These are phyloP conservation scores for Agonopterix alstromeriana DNA, from an alignment of 2,888 invertebrate genomes.

Conservation along the genomic window DNA sequence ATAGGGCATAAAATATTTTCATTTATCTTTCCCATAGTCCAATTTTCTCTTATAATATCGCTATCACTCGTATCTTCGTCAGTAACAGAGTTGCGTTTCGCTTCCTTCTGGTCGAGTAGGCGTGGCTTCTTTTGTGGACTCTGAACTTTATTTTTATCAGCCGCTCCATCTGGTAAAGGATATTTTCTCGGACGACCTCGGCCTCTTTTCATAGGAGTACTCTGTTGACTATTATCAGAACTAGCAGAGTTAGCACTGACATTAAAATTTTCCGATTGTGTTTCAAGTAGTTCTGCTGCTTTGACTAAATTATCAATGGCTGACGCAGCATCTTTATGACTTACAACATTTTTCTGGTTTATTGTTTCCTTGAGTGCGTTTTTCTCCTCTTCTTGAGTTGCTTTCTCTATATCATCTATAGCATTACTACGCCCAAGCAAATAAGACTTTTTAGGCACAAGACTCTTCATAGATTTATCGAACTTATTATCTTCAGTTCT, in stretches of 20 bases:
- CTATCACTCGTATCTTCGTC: slow-evolving; percentile 38
- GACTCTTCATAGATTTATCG: slow-evolving; percentile 43
- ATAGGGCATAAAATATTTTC: slow-evolving; percentile 71
- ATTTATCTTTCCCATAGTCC: slow-evolving; percentile 74
- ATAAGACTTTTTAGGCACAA: slow-evolving; percentile 61
- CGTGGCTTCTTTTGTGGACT: slow-evolving; percentile 58
- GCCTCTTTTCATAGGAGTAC: slow-evolving; percentile 57
- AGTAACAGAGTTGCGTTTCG: slow-evolving; percentile 31
- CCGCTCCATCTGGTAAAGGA: slow-evolving; percentile 44
- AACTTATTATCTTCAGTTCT: slow-evolving; percentile 44
- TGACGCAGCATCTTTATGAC: slow-evolving; percentile 44
- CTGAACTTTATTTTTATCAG: slow-evolving; percentile 30
- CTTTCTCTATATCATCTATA: slow-evolving; percentile 28
- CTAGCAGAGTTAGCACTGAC: slow-evolving; percentile 16
- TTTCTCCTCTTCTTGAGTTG: slow-evolving; percentile 17
- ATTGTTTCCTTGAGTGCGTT: slow-evolving; percentile 26
- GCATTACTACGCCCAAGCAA: slow-evolving; percentile 41
- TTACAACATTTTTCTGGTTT: slow-evolving; percentile 26
- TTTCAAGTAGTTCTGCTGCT: slow-evolving; percentile 65
- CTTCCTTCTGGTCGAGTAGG: slow-evolving; percentile 40
- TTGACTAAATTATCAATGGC: slow-evolving; percentile 66
- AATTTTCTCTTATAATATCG: slow-evolving; percentile 57
- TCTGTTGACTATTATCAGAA: slow-evolving; percentile 28
- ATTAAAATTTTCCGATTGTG: slow-evolving; percentile 43
- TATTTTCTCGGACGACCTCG: slow-evolving; percentile 66